Evolutionary conservation across 2,113 vertebrate species (phyloP).

Genomic region (Xiphorhynchus elegans): DNA sequence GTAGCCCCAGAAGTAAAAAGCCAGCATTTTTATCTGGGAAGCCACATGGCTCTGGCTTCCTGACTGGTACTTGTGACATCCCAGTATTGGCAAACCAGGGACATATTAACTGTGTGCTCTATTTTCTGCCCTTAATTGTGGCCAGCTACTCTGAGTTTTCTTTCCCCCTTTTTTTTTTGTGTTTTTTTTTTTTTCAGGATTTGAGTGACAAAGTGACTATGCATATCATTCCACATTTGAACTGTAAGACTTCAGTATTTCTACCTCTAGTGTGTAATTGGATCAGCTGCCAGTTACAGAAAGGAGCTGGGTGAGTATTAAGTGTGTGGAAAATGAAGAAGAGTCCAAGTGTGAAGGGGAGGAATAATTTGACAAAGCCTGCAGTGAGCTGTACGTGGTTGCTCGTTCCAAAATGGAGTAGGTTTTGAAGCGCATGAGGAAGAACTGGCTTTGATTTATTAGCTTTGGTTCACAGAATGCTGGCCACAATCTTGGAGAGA

Average conservation of each 20-base stretch:
- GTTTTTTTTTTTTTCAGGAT: neutral
- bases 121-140: conserved; percentile 44
- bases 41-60: conserved; percentile 11
- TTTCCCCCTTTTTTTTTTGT: neutral
- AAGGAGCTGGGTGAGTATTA: conserved; percentile 59
- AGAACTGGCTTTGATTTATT: conserved; percentile 48
- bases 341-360: conserved; percentile 66
- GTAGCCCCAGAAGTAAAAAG: conserved; percentile 43
- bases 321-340: conserved; percentile 62
- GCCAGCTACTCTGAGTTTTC: neutral
- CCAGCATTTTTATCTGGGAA: conserved; percentile 26
- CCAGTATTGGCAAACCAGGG: neutral
- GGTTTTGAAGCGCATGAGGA: conserved; percentile 44
- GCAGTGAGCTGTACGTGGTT: conserved; percentile 45
- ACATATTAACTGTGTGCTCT: conserved; percentile 16
- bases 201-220: conserved; percentile 54
- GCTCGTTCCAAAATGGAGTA: conserved; percentile 52
- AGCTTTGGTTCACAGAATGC: conserved; percentile 48
- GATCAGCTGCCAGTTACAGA: conserved; percentile 55
- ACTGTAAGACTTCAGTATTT: conserved; percentile 56
- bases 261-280: conserved; percentile 55
- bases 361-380: conserved; percentile 72
- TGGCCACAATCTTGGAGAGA: conserved; percentile 15
- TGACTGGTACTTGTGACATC: conserved; percentile 11
- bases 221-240: conserved; percentile 56